Percentiles rank a stretch among this genome's conserved stretches.
These are phyloP conservation scores for Camponotus vicinus DNA, from an alignment of 1,140 invertebrate genomes.

Conservation along the genomic window DNA sequence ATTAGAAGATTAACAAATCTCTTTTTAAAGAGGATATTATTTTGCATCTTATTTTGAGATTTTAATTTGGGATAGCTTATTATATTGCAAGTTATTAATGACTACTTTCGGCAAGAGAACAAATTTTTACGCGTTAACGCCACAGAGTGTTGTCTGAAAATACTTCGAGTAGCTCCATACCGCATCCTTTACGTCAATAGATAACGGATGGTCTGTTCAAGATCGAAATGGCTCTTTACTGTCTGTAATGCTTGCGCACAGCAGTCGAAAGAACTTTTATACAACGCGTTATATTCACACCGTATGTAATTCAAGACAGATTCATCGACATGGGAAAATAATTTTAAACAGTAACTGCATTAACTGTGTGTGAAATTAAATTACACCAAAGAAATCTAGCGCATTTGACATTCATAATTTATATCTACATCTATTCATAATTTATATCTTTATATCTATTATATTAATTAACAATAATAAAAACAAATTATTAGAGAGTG, in stretches of 20 bases:
- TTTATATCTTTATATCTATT: neutral
- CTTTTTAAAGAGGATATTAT: slow-evolving; percentile 20
- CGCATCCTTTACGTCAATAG: slow-evolving; percentile 40
- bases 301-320: slow-evolving; percentile 54
- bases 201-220: slow-evolving; percentile 64
- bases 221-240: neutral
- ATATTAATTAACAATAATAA: too few species aligned
- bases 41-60: neutral
- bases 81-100: slow-evolving; percentile 48
- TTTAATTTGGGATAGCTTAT: slow-evolving; percentile 17
- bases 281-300: neutral
- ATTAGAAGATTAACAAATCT: neutral
- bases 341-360: neutral
- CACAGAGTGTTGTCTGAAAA: slow-evolving; percentile 48
- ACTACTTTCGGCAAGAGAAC: slow-evolving; percentile 31
- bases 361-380: neutral
- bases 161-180: slow-evolving; percentile 48
- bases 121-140: slow-evolving; percentile 49
- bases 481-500: neutral
- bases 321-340: slow-evolving; percentile 48
- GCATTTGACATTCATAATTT: neutral
- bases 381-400: neutral
- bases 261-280: slow-evolving; percentile 24
- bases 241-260: neutral
- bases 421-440: neutral